A percentile compares a stretch with the other conserved stretches of the same genome.
Evolutionary conservation across 1,140 invertebrate genomes (phyloP).

Genomic region (Drosophila quadrilineata): DNA sequence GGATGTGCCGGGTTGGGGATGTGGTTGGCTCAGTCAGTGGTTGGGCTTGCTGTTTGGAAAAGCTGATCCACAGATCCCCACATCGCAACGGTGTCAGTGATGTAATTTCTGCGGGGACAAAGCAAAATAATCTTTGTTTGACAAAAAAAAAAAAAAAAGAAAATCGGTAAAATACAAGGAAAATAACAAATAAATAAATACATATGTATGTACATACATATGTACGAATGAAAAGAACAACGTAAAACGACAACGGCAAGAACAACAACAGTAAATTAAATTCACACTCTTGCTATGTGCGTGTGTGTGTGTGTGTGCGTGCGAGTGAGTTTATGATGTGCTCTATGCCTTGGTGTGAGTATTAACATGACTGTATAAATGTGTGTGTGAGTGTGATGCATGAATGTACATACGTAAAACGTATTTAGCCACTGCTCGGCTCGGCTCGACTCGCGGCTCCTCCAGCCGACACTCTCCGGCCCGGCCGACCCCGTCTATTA

Average conservation of each 20-base stretch:
- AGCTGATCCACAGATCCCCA: constrained; percentile 17
- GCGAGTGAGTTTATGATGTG: constrained; percentile 23
- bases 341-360: constrained; percentile 2
- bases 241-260: constrained; percentile 57
- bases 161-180: no score
- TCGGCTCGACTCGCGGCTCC: background rate
- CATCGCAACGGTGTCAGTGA: constrained; percentile 44
- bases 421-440: constrained; percentile 53
- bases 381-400: constrained; percentile 3
- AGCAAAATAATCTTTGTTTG: constrained; percentile 68
- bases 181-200: constrained; percentile 61
- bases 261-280: constrained; percentile 69
- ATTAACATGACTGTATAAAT: background rate
- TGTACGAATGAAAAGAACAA: constrained; percentile 48
- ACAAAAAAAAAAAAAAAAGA: constrained; percentile 55
- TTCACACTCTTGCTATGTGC: constrained; percentile 31
- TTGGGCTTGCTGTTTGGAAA: background rate
- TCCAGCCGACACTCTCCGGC: constrained; percentile 4
- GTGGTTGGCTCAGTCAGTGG: background rate
- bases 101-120: constrained; percentile 56
- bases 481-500: constrained; percentile 55
- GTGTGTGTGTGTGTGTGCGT: constrained; percentile 19
- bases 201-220: constrained; percentile 16
- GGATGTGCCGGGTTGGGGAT: constrained; percentile 5
- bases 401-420: constrained; percentile 46